Conservation (phyloP, 2,888 invertebrate species). For the Stomorhina lunata region DNA sequence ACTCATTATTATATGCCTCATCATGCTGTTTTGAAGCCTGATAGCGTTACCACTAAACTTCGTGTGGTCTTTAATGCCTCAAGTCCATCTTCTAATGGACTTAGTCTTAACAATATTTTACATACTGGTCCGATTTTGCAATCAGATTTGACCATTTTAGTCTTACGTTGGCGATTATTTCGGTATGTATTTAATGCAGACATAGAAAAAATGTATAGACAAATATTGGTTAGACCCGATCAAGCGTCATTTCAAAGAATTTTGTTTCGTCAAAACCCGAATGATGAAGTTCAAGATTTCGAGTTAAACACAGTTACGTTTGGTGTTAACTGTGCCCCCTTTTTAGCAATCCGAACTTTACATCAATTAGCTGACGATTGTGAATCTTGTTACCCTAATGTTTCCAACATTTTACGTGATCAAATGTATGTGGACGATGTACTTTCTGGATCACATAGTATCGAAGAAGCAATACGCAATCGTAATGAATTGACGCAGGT, state of each 20-base stretch:
- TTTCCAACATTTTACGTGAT: constrained; percentile 26
- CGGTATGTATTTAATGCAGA: constrained; percentile 48
- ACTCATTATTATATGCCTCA: background rate
- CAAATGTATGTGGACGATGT: constrained; percentile 58
- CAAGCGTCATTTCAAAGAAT: constrained; percentile 20
- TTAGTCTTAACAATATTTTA: too few species aligned
- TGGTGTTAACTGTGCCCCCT: too few species aligned
- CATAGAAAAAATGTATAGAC: constrained; percentile 55
- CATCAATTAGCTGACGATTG: constrained; percentile 33
- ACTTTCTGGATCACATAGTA: too few species aligned
- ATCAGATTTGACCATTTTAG: constrained; percentile 36
- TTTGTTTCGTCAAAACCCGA: background rate
- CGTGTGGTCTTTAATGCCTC: constrained; percentile 55
- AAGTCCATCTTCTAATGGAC: too few species aligned
- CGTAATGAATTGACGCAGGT: too few species aligned
- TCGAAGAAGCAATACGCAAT: too few species aligned
- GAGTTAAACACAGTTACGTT: background rate
- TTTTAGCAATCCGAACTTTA: background rate
- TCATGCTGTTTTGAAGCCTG: constrained; percentile 2
- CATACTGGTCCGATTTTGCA: constrained; percentile 51
- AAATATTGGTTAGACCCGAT: constrained; percentile 2
- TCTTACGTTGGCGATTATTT: constrained; percentile 43
- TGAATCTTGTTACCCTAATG: constrained; percentile 30
- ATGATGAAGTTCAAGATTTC: background rate
- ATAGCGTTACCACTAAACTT: constrained; percentile 18